These are phyloP conservation scores for Gallinago solitaria DNA, from an alignment of 2,797 vertebrate species.

Conservation along the genomic window DNA sequence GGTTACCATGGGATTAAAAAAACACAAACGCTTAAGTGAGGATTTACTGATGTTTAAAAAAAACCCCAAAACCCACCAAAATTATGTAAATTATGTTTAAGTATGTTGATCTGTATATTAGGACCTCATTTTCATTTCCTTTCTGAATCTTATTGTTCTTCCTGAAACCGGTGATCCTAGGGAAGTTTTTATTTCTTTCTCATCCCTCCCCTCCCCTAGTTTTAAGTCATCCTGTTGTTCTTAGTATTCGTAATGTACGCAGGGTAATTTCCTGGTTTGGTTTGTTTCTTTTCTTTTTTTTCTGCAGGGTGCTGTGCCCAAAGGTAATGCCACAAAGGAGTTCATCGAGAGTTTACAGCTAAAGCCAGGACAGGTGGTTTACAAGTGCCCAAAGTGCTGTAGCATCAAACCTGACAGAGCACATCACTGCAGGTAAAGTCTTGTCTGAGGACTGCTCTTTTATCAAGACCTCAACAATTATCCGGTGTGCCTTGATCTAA, in stretches of 20 bases:
- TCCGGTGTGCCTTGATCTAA: background rate
- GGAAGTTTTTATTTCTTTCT: background rate
- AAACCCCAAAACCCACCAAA: background rate
- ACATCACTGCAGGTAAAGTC: slow-evolving; percentile 95
- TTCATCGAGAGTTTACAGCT: slow-evolving; percentile 98
- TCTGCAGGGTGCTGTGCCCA: slow-evolving; percentile 92
- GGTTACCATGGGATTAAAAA: background rate
- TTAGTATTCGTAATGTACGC: background rate
- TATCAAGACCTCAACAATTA: background rate
- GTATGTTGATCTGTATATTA: background rate
- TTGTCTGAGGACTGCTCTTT: background rate
- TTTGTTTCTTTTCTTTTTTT: background rate
- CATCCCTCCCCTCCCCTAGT: background rate
- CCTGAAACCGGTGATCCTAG: background rate
- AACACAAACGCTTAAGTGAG: background rate
- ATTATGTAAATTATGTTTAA: background rate
- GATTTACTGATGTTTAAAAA: background rate
- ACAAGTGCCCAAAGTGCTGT: slow-evolving; percentile 99
- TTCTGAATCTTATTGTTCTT: background rate
- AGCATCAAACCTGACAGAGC: slow-evolving; percentile 98
- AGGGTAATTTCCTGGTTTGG: background rate
- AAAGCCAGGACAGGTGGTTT: slow-evolving; percentile 97
- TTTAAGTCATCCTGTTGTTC: background rate
- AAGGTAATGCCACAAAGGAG: slow-evolving; percentile 98
- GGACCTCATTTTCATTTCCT: background rate